Conservation (phyloP, 2,888 invertebrate species). For the Bugula neritina region DNA sequence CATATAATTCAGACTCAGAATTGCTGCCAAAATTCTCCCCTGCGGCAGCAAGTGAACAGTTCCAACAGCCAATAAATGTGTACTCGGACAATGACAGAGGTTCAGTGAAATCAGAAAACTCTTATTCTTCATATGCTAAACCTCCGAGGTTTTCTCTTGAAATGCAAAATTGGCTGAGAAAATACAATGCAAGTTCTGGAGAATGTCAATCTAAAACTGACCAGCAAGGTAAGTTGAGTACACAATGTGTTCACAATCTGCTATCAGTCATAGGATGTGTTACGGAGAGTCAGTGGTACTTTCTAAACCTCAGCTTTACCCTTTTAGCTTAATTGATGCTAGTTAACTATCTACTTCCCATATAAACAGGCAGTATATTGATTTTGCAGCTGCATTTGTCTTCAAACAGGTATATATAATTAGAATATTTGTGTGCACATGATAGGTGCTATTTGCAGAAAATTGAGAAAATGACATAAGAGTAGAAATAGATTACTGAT, state of each 20-base stretch:
- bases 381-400: too few relatives aligned
- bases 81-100: background rate
- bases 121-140: background rate
- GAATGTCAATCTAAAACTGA: background rate
- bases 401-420: too few relatives aligned
- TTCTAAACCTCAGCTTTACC: too few relatives aligned
- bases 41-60: background rate
- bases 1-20: constrained; percentile 87
- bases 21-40: constrained; percentile 44
- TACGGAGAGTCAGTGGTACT: too few relatives aligned
- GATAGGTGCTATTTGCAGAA: too few relatives aligned
- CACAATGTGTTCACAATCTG: too few relatives aligned
- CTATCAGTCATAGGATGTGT: too few relatives aligned
- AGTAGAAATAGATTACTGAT: background rate
- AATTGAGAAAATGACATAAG: background rate
- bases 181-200: constrained; percentile 42
- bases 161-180: constrained; percentile 46
- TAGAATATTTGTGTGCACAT: too few relatives aligned
- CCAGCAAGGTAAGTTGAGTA: background rate
- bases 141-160: constrained; percentile 32
- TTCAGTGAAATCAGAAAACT: background rate
- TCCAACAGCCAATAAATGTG: background rate
- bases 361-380: too few relatives aligned
- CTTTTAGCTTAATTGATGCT: too few relatives aligned
- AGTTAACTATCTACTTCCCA: too few relatives aligned